Percentiles rank a stretch among this genome's conserved stretches.
Conservation (phyloP, 2,888 invertebrate genomes). For the Mesorhabditis spiculigera region DNA sequence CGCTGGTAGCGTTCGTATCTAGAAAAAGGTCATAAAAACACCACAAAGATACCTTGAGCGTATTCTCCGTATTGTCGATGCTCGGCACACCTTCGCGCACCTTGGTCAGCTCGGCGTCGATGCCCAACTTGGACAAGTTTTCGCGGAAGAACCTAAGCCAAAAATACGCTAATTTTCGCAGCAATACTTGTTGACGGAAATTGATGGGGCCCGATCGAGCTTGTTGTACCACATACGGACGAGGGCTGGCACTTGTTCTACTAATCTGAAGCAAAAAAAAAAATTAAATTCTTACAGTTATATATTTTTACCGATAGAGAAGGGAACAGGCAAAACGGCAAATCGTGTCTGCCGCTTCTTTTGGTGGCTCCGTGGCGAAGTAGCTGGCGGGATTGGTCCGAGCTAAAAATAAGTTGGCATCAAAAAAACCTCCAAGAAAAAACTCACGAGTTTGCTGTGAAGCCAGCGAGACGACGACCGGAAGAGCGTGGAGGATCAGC, state of each 20-base stretch:
- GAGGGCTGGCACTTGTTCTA: constrained; percentile 60
- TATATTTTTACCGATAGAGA: constrained; percentile 12
- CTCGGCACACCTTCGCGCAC: constrained; percentile 32
- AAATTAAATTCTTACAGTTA: constrained; percentile 40
- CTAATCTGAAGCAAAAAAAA: constrained; percentile 33
- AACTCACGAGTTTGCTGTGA: constrained; percentile 5
- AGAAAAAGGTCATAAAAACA: constrained; percentile 11
- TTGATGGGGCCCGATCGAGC: constrained; percentile 57
- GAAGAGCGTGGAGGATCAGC: constrained; percentile 18
- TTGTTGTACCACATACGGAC: constrained; percentile 61
- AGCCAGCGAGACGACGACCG: constrained; percentile 12
- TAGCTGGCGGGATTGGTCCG: constrained; percentile 16
- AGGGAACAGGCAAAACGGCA: constrained; percentile 17
- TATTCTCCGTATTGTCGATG: background rate
- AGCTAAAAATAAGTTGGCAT: constrained; percentile 1
- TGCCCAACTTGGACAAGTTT: constrained; percentile 57
- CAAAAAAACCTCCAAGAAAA: background rate
- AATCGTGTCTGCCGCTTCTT: constrained; percentile 8
- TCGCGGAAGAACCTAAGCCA: constrained; percentile 57
- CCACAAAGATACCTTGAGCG: background rate
- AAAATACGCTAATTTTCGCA: background rate
- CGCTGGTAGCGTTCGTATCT: constrained; percentile 33
- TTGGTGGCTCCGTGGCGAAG: constrained; percentile 9
- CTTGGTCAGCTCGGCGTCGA: constrained; percentile 57
- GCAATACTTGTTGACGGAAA: constrained; percentile 55